These are phyloP conservation scores for Lithobates sylvaticus DNA, from an alignment of 2,797 vertebrate species.

Conservation along the genomic window DNA sequence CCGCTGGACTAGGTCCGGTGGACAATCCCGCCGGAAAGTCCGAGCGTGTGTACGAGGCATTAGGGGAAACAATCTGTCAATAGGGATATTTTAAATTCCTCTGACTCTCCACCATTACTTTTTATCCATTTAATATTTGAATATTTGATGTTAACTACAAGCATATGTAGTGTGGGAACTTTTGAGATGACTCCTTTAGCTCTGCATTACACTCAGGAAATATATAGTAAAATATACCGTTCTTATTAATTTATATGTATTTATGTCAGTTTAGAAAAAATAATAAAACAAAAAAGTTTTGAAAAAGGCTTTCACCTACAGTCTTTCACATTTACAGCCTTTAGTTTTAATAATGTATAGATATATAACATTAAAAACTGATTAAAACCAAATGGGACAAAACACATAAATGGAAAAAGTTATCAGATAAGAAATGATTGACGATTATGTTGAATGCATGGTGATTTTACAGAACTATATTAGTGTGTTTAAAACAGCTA, in stretches of 20 bases:
- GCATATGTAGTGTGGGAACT: not conserved
- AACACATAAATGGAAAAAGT: not conserved
- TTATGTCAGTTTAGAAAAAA: not conserved
- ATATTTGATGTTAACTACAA: not conserved
- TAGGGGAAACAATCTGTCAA: too few relatives aligned
- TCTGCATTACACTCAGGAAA: not conserved
- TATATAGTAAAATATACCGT: not conserved
- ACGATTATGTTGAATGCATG: not conserved
- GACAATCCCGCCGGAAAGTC: too few relatives aligned
- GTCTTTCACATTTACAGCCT: not conserved
- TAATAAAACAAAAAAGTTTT: not conserved
- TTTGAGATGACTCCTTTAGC: not conserved
- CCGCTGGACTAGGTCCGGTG: too few relatives aligned
- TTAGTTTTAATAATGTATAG: not conserved
- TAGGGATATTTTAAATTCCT: too few relatives aligned
- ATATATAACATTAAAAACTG: not conserved
- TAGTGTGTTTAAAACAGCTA: not conserved
- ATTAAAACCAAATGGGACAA: not conserved
- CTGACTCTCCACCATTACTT: too few relatives aligned
- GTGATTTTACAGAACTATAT: conserved; percentile 8
- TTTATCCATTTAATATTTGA: not conserved
- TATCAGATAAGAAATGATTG: conserved; percentile 10
- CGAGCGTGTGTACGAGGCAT: too few relatives aligned
- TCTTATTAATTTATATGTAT: not conserved
- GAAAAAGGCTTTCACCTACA: not conserved